A percentile compares a stretch with the other conserved stretches of the same genome.
phyloP scores from a whole-genome alignment of 2,113 vertebrate species.

The Arvicanthis niloticus region DNA sequence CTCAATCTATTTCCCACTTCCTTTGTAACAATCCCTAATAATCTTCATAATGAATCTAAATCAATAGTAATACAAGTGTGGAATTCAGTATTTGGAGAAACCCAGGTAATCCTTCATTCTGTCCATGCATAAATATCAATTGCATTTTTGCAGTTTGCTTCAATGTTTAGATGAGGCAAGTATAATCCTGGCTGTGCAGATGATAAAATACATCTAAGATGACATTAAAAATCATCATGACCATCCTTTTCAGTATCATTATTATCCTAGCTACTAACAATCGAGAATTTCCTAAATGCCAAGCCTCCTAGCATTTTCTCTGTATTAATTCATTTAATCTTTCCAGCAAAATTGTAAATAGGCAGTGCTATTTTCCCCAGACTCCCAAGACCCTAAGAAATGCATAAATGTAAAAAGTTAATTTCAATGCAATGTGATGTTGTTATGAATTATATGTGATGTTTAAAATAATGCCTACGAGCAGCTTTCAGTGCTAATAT shows the following conservation, averaged over 20 bases:
- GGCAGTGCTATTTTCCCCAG: background rate
- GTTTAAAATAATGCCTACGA: slow-evolving; percentile 19
- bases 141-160: slow-evolving; percentile 25
- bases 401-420: background rate
- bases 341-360: background rate
- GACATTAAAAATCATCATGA: slow-evolving; percentile 23
- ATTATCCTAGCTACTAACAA: background rate
- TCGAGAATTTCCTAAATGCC: background rate
- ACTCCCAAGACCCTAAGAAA: slow-evolving; percentile 14
- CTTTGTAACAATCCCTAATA: slow-evolving; percentile 70
- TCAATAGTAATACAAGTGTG: slow-evolving; percentile 63
- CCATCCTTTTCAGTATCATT: background rate
- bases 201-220: slow-evolving; percentile 5
- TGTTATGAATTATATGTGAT: background rate
- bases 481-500: background rate
- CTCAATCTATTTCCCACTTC: slow-evolving; percentile 58
- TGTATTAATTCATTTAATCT: slow-evolving; percentile 17
- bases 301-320: slow-evolving; percentile 26
- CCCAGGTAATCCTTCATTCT: slow-evolving; percentile 51
- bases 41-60: slow-evolving; percentile 68
- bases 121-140: slow-evolving; percentile 70
- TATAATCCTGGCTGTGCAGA: background rate
- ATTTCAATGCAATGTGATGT: slow-evolving; percentile 8
- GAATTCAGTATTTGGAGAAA: slow-evolving; percentile 61
- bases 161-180: background rate